phyloP scores from a whole-genome alignment of 2,113 vertebrate genomes.

The Oxygymnocypris stewartii region DNA sequence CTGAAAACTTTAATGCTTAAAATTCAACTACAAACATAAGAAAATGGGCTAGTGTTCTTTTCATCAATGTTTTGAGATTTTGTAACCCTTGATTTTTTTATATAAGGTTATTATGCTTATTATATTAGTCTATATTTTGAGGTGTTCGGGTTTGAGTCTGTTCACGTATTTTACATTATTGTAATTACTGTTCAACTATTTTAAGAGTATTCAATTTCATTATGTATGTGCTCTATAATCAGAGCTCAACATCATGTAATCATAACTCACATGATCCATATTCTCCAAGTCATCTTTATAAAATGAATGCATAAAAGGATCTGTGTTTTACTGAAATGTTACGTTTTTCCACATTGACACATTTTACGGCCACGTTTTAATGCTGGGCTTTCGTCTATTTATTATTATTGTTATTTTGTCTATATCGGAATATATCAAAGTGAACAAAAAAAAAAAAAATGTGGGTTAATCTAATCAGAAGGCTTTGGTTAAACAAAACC shows the following conservation, averaged over 20 bases:
- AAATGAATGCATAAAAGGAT: slow-evolving; percentile 67
- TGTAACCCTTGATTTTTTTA: slow-evolving; percentile 93
- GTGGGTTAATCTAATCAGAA: slow-evolving; percentile 87
- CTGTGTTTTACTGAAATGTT: slow-evolving; percentile 66
- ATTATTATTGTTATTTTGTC: slow-evolving; percentile 95
- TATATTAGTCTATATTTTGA: slow-evolving; percentile 79
- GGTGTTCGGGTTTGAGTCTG: slow-evolving; percentile 78
- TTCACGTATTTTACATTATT: slow-evolving; percentile 48
- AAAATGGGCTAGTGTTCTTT: background rate
- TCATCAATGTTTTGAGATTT: slow-evolving; percentile 45
- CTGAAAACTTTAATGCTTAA: background rate
- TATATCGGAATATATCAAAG: slow-evolving; percentile 90
- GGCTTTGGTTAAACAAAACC: slow-evolving; percentile 49
- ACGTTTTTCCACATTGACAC: slow-evolving; percentile 71
- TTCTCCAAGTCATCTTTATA: slow-evolving; percentile 71
- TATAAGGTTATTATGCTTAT: slow-evolving; percentile 81
- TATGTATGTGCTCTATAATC: background rate
- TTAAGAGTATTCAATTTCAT: slow-evolving; percentile 56
- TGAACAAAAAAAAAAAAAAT: slow-evolving; percentile 90
- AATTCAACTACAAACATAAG: background rate
- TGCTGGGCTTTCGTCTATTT: slow-evolving; percentile 98
- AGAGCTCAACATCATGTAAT: background rate
- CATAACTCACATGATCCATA: background rate
- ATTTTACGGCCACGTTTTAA: slow-evolving; percentile 92
- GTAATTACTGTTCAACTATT: too few relatives aligned